Base-by-base conservation (phyloP, 2,797 vertebrate species). In the Periparus ater region DNA sequence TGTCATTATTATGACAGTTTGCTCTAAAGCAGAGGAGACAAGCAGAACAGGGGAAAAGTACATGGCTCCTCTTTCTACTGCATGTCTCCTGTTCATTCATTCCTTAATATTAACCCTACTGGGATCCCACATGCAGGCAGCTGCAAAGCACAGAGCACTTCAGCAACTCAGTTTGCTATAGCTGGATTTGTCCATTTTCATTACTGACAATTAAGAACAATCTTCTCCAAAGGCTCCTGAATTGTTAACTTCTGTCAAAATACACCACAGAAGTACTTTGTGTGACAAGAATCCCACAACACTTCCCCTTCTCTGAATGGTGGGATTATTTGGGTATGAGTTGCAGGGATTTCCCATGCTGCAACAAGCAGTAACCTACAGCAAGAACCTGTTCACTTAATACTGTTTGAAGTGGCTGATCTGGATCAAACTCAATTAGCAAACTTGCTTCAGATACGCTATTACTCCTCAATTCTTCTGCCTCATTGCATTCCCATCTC, bases 1-100 rank as follows among this genome's bases (percentile, higher is more conserved):
- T 95, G 97, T 95, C 96, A 80, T 96, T 97, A 97, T 95, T 93
- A 93, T 97, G 98, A 97, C 97, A 97, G 96, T 83, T 96, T 96
- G 85, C 92, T 97, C 88, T 96, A 95, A 96, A 97, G 92, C 82
- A 84, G 84, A 96, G 90, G 90, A 97, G 95, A 96, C 82, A 91
- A 96, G 82, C 84, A 96, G 77, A 93, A 75, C 42, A 4, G 22
- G 25, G 7, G 15, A 10, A 34, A 92, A 94, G 54, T 48, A 75
- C 80, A 78, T 65, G 90, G 95, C 85, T 80, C 42, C 67, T 74
- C 40, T 82, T 72, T 82, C 50, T 78, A 85, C 30, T 54, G 77
- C 53, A 36, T 16, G 45, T 74, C 54, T 94, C 72, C 71, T 77
- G 38, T 51, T 77, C 57, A 57, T 65, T 85, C 40, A 61, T 62